A percentile compares a stretch with the other conserved stretches of the same genome.
These are phyloP conservation scores for Alexandromys fortis DNA, from an alignment of 2,113 vertebrate species.

Conservation along the genomic window DNA sequence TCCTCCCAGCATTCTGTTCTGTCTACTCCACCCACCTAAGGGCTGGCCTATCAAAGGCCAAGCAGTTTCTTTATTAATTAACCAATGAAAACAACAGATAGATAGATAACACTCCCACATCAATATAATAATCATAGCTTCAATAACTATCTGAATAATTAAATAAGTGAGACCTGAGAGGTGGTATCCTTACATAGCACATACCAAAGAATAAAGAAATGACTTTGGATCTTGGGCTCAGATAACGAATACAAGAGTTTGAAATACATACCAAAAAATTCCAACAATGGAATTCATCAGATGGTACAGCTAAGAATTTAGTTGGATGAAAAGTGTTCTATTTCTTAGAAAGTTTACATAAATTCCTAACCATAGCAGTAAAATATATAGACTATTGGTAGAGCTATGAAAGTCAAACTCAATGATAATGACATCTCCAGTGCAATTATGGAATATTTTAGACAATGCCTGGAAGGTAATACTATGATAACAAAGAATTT, in stretches of 20 bases:
- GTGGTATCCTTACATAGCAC: background rate
- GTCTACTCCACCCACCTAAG: too few species aligned
- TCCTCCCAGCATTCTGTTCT: too few species aligned
- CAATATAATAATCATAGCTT: too few species aligned
- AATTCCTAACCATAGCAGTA: background rate
- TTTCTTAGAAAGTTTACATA: background rate
- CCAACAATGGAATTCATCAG: background rate
- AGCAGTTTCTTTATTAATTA: too few species aligned
- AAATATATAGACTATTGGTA: background rate
- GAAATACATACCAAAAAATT: background rate
- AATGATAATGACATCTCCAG: background rate
- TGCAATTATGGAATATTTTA: background rate
- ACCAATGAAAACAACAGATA: too few species aligned
- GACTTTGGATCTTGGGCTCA: background rate
- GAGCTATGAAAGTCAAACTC: background rate
- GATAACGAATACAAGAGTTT: background rate
- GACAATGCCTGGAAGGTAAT: background rate
- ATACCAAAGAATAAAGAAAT: background rate
- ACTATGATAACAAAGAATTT: background rate
- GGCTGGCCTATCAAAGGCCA: too few species aligned
- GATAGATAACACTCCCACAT: too few species aligned
- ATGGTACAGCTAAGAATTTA: background rate
- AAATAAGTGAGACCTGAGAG: background rate
- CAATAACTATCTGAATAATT: background rate
- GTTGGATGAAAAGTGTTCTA: background rate